Base-by-base conservation (phyloP, 2,113 vertebrate genomes). In the Ceuthmochares aereus region DNA sequence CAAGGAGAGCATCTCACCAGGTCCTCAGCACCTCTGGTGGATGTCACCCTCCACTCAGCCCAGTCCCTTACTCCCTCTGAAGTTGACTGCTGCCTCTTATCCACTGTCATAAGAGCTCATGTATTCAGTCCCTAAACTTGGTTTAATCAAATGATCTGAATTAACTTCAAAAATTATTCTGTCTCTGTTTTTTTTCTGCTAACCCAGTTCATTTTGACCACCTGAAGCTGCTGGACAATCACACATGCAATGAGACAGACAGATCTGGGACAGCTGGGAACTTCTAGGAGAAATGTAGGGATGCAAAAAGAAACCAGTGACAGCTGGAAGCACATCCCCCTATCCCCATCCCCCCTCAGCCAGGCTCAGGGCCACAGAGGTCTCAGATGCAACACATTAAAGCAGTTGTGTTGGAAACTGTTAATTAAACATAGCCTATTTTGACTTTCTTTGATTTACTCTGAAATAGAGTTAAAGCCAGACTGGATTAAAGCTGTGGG, bases 341-440 rank as follows among this genome's bases (percentile, higher is more conserved):
- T 16, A 43, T 16, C 42, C 43, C 9, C 40, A 12, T 12, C 19
- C 59, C 6, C 27, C 52, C 5, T 12, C 15, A 37, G 45, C 32
- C 19, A 49, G 37, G 30, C 64, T 51, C 4, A 1, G 49, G 49
- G 51, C 51, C 45, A 84, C 47, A 40, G 15, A 22, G 21, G 23
- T 64, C 66, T 81, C 10, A 1, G 47, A 81, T 30, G 11, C 14
- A 83, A 70, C 10, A 5, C 56, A 59, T 37, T 42, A 70, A 59
- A 91, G 34, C 2, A 7, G 32, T 68, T 85, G 43, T 64, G 12
- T 56, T 82, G 27, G 49, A 73, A 68, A 20, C 55, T 87, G 43
- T 76, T 94, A 78, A 91, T 92, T 81, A 64, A 78, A 64, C 36
- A 74, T 14, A 32, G 25, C 49, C 95, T 82, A 63, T 79, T 94